These are phyloP conservation scores for Spisula solida DNA, from an alignment of 2,888 invertebrate species.

Conservation along the genomic window DNA sequence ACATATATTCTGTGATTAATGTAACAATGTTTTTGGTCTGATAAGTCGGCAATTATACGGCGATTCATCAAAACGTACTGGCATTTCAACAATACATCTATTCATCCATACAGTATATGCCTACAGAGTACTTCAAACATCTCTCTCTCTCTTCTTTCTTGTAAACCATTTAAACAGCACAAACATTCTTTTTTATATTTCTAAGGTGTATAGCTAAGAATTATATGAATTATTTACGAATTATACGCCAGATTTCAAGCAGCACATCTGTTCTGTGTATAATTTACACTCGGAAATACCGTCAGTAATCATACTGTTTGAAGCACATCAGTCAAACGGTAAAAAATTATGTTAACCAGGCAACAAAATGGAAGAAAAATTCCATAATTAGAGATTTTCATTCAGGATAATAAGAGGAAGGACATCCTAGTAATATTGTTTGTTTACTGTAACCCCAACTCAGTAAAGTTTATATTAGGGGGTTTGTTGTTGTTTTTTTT, in stretches of 20 bases:
- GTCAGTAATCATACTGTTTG: background rate
- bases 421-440: too few relatives aligned
- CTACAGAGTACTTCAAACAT: background rate
- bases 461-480: too few relatives aligned
- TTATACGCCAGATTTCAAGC: background rate
- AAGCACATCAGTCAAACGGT: background rate
- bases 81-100: background rate
- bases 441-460: too few relatives aligned
- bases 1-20: too few relatives aligned
- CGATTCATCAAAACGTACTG: background rate
- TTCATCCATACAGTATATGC: background rate
- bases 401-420: background rate
- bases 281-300: constrained; percentile 9
- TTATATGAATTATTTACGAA: too few relatives aligned
- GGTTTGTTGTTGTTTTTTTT: too few relatives aligned
- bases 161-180: background rate
- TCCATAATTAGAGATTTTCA: constrained; percentile 8
- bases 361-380: background rate
- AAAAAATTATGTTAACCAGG: background rate
- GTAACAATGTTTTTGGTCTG: background rate
- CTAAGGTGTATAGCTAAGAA: background rate
- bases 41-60: background rate
- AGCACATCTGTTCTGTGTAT: constrained; percentile 1
- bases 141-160: background rate
- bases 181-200: background rate